Percentiles rank a stretch among this genome's conserved stretches.
phyloP scores from a whole-genome alignment of 1,140 invertebrate genomes.

The Polypedilum pembai region DNA sequence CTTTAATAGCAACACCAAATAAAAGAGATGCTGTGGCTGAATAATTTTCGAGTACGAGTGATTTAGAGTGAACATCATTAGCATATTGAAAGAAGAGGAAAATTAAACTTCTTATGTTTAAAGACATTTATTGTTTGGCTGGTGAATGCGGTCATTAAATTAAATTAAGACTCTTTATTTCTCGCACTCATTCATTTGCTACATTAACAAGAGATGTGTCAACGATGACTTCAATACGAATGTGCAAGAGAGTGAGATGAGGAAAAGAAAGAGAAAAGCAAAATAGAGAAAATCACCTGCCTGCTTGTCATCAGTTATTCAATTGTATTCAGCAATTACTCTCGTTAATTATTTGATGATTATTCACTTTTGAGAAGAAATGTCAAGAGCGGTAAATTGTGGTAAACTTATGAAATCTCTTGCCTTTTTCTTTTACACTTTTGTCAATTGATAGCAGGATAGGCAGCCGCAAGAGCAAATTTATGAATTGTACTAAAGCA shows the following conservation, averaged over 20 bases:
- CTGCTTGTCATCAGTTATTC: not conserved
- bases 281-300: not conserved
- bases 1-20: not conserved
- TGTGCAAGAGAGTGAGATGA: not conserved
- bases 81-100: slow-evolving; percentile 1
- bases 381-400: not conserved
- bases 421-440: too few relatives aligned
- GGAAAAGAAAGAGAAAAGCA: not conserved
- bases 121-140: not conserved
- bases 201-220: not conserved
- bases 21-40: not conserved
- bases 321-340: slow-evolving; percentile 7
- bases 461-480: not conserved
- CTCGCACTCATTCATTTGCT: not conserved
- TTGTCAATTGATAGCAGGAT: not conserved
- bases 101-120: not conserved
- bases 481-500: not conserved
- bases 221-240: not conserved
- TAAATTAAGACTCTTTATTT: not conserved
- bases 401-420: too few relatives aligned
- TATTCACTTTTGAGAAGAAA: not conserved
- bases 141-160: slow-evolving; percentile 15
- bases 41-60: slow-evolving; percentile 5
- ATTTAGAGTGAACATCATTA: slow-evolving; percentile 18
- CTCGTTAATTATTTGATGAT: slow-evolving; percentile 9